Conservation (phyloP, 2,888 invertebrate genomes). For the Pherbina coryleti region DNA sequence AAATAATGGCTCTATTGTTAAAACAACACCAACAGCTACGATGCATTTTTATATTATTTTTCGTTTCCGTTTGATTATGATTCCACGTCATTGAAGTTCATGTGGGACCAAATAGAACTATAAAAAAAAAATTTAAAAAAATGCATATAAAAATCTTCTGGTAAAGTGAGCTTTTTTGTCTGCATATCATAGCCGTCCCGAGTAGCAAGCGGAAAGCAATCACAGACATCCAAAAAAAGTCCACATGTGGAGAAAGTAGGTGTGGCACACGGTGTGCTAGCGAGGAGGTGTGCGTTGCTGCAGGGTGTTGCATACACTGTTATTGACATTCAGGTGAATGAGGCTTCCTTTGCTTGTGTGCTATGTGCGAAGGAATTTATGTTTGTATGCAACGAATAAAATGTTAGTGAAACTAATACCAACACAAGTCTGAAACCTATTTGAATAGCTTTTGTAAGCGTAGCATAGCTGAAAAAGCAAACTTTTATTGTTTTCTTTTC, state of each 20-base stretch:
- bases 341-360: neutral
- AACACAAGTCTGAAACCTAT: neutral
- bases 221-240: neutral
- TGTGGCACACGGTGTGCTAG: neutral
- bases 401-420: neutral
- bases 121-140: neutral
- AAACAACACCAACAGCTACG: neutral
- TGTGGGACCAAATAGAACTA: neutral
- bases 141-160: neutral
- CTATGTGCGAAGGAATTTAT: slow-evolving; percentile 11
- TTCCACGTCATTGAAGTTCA: no score
- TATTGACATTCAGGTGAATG: slow-evolving; percentile 6
- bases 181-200: neutral
- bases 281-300: neutral
- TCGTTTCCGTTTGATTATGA: no score
- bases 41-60: no score
- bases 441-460: neutral
- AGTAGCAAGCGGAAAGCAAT: neutral
- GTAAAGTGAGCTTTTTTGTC: neutral
- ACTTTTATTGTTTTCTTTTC: no score
- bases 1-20: neutral
- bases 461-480: no score
- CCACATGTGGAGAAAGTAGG: neutral
- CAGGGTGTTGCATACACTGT: slow-evolving; percentile 9
- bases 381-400: slow-evolving; percentile 5